Evolutionary conservation across 2,888 invertebrate genomes (phyloP).

Genomic region (Xestobium rufovillosum): DNA sequence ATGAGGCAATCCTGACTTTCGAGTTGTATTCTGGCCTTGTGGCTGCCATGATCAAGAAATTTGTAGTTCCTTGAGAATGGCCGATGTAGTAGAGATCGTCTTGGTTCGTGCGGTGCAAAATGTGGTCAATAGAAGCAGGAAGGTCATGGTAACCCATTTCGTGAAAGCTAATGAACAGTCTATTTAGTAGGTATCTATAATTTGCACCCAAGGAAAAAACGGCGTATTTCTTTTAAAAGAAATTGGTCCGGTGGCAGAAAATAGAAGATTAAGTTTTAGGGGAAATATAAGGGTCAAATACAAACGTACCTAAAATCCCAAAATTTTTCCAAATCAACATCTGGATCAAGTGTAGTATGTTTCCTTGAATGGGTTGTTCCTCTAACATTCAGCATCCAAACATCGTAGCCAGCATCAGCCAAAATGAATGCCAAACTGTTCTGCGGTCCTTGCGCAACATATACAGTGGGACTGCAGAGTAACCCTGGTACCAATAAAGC

Average conservation of each 20-base stretch:
- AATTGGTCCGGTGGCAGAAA: not conserved
- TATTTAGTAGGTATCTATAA: too few relatives aligned
- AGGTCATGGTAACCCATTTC: not conserved
- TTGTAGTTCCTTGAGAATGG: not conserved
- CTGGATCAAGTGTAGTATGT: conserved; percentile 46
- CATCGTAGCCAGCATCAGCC: conserved; percentile 63
- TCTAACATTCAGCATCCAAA: conserved; percentile 75
- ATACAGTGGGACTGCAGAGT: conserved; percentile 63
- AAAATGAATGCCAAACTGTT: conserved; percentile 51
- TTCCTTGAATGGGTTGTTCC: conserved; percentile 61
- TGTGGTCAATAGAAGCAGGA: not conserved
- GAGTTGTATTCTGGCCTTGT: not conserved
- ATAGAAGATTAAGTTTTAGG: conserved; percentile 1
- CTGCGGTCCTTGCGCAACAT: conserved; percentile 63
- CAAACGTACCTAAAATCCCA: conserved; percentile 55
- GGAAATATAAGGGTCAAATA: too few relatives aligned
- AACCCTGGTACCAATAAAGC: conserved; percentile 46
- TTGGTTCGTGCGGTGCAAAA: not conserved
- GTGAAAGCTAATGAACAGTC: too few relatives aligned
- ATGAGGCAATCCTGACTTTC: not conserved
- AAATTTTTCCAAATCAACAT: conserved; percentile 40
- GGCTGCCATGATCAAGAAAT: not conserved
- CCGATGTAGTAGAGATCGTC: conserved; percentile 1
- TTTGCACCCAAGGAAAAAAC: too few relatives aligned
- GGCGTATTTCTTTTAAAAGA: not conserved